Evolutionary conservation across 1,140 invertebrate genomes (phyloP), one percentile per base, ranked within the genome.

Genomic region (Cataglyphis hispanica): DNA sequence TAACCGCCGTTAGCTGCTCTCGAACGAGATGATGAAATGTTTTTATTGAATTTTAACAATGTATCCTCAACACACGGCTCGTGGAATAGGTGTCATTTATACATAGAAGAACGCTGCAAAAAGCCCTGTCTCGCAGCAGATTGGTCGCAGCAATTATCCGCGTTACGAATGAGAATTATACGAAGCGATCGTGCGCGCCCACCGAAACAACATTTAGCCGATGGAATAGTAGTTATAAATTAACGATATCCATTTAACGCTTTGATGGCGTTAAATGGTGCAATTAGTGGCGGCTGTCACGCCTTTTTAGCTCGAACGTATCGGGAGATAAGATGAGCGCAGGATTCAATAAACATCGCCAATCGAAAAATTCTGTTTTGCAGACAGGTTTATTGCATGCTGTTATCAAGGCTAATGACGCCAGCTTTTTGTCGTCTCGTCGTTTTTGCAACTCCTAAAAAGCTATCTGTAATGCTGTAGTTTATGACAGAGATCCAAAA

Each of bases 11-110:
- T 72, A 67, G 40, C 63, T 16, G 19, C 40, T 16, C 50, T 80
- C 75, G 63, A 58, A 61, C 10, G 25, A 53, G 67, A 58, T 50
- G 66, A 72, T 60, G 19, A 81, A 72, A 64, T 78, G 77, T 70
- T 85, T 85, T 75, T 64, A 90, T 90, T 80, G 85, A 89, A 76
- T 84, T 56, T 87, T 87, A 89, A 90, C 75, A 87, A 77, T 84
- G 83, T 63, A 27, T 31, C 13, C 53, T 25, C 43, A 8, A 6
- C 10, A 50, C 16, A 50, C 40, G 72, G 58, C 22, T 27, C 34
- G 53, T 19, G 86, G 40, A 78, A 34, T 77, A 43, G 87, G 53
- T 67, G 87, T 74, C 76, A 61, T 11, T 74, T 61, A 46, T 46
- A 53, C 16, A 60, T 67, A n/a, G 85, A 86, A 75, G 53, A 19